Conservation (phyloP, 2,797 vertebrate species). For the Enteromius trimaculatus region DNA sequence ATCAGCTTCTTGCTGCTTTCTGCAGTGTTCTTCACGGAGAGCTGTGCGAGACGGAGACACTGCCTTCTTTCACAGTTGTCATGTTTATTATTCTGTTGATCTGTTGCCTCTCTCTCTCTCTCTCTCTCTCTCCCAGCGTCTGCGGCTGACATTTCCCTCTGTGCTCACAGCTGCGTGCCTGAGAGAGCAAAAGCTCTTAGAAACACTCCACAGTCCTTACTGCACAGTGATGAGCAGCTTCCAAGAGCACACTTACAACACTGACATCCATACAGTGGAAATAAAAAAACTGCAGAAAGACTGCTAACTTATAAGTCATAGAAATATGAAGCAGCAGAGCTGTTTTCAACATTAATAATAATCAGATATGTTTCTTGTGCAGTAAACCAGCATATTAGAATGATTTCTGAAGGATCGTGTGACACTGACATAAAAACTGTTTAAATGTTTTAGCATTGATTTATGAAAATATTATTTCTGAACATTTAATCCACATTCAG, state of each 20-base stretch:
- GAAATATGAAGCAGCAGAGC: not conserved
- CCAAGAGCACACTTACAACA: not conserved
- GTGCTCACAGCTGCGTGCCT: constrained; percentile 9
- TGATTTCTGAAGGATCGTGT: not conserved
- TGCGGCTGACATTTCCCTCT: constrained; percentile 30
- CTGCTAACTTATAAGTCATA: not conserved
- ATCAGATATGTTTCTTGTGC: not conserved
- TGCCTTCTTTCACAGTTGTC: constrained; percentile 34
- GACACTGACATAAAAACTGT: not conserved
- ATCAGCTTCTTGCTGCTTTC: constrained; percentile 4
- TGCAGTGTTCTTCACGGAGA: not conserved
- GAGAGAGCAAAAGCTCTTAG: constrained; percentile 1
- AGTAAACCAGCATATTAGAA: not conserved
- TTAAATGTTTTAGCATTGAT: not conserved
- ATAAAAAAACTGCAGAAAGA: constrained; percentile 2
- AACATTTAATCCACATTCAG: not conserved
- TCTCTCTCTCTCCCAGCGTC: not conserved
- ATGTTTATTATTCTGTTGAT: constrained; percentile 39
- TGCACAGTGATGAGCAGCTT: not conserved
- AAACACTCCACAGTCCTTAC: not conserved
- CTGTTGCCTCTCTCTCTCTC: not conserved
- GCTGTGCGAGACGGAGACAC: not conserved
- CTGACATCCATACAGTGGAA: not conserved
- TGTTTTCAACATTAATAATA: not conserved
- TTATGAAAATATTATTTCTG: not conserved